These are phyloP conservation scores for Caenorhabditis japonica DNA, from an alignment of 2,888 invertebrate species.

Conservation along the genomic window DNA sequence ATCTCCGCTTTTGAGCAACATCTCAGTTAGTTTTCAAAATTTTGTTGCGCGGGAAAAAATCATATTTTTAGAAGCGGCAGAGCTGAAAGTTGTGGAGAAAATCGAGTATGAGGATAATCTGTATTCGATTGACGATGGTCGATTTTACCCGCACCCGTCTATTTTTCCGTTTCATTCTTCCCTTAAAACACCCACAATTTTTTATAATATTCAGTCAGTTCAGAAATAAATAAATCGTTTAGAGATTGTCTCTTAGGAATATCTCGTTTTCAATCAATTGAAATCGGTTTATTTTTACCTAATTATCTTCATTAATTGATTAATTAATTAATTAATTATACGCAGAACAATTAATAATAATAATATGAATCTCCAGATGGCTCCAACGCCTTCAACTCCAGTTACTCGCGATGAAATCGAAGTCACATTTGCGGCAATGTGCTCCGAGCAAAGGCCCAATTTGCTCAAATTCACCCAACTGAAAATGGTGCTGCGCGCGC, in stretches of 20 bases:
- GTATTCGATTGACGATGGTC: background rate
- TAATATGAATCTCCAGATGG: conserved; percentile 20
- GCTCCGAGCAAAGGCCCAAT: conserved; percentile 54
- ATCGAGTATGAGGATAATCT: conserved; percentile 32
- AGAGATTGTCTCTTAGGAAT: too few species aligned
- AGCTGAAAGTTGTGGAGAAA: conserved; percentile 30
- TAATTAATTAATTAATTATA: too few species aligned
- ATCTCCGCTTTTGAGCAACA: conserved; percentile 50
- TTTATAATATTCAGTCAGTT: conserved; percentile 50
- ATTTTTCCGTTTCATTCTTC: conserved; percentile 57
- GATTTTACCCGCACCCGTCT: background rate
- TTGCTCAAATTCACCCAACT: conserved; percentile 60
- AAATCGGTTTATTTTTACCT: background rate
- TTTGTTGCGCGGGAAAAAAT: background rate
- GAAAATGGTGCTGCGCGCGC: conserved; percentile 87
- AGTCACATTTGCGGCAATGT: conserved; percentile 56
- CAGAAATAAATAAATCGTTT: conserved; percentile 4
- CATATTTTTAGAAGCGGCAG: conserved; percentile 30
- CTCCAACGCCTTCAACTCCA: conserved; percentile 43
- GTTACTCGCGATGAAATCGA: conserved; percentile 60
- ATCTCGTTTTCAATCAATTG: background rate
- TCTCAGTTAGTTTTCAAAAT: conserved; percentile 40
- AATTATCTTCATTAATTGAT: background rate
- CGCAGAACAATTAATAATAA: too few species aligned
- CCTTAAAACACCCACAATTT: conserved; percentile 57